Evolutionary conservation across 2,888 invertebrate genomes (phyloP).

Genomic region (Cordilura impudica): DNA sequence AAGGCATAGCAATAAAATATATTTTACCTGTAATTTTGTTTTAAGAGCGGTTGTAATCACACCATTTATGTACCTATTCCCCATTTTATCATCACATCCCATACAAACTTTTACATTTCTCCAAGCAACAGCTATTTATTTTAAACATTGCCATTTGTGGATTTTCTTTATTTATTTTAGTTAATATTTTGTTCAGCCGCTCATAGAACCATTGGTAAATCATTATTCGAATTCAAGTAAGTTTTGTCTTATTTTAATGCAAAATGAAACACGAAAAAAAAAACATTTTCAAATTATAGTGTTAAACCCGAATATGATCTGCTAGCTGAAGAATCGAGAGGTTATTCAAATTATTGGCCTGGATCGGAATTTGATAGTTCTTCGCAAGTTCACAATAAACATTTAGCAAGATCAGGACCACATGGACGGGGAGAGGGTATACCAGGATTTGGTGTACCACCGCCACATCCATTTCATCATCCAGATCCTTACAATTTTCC

Average conservation of each 20-base stretch:
- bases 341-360: conserved; percentile 38
- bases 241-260: neutral
- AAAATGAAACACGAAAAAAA: neutral
- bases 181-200: conserved; percentile 26
- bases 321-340: conserved; percentile 16
- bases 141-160: neutral
- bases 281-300: conserved; percentile 33
- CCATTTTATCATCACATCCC: no score
- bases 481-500: neutral
- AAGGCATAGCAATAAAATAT: no score
- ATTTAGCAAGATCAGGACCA: neutral
- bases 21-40: no score
- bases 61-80: no score
- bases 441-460: neutral
- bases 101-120: no score
- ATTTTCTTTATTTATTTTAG: conserved; percentile 37
- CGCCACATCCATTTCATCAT: neutral
- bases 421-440: conserved; percentile 4
- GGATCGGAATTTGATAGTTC: neutral
- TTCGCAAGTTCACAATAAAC: conserved; percentile 17
- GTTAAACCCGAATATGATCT: conserved; percentile 40
- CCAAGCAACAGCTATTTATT: neutral
- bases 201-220: conserved; percentile 38
- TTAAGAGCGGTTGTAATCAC: no score
- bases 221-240: conserved; percentile 54